Conservation (phyloP, 1,140 invertebrate genomes). For the Drosophila pseudoobscura region DNA sequence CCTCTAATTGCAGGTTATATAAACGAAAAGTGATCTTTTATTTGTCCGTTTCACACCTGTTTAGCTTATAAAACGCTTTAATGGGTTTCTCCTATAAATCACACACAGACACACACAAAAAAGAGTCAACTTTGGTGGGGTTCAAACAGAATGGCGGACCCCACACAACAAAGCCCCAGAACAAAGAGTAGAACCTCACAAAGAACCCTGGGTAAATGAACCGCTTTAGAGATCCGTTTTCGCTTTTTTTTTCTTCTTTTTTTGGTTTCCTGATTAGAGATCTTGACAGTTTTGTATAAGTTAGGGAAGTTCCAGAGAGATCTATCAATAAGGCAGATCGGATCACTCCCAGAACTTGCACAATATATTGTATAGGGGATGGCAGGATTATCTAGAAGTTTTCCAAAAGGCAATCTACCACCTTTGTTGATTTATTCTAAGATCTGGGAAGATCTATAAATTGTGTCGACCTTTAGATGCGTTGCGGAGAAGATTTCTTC, state of each 20-base stretch:
- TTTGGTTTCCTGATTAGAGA: constrained; percentile 24
- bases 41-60: constrained; percentile 46
- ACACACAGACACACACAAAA: not conserved
- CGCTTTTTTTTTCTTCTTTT: not conserved
- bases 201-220: constrained; percentile 33
- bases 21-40: constrained; percentile 42
- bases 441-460: too few relatives aligned
- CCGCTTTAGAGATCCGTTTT: constrained; percentile 25
- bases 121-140: constrained; percentile 28
- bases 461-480: too few relatives aligned
- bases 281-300: constrained; percentile 6
- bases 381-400: too few relatives aligned
- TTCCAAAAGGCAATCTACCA: too few relatives aligned
- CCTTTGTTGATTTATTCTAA: too few relatives aligned
- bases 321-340: not conserved
- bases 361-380: too few relatives aligned
- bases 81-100: constrained; percentile 49
- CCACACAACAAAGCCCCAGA: constrained; percentile 19
- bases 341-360: not conserved
- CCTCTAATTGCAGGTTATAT: constrained; percentile 38
- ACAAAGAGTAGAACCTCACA: constrained; percentile 27
- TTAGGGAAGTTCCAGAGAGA: constrained; percentile 7
- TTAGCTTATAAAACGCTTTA: constrained; percentile 46
- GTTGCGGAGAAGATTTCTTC: not conserved
- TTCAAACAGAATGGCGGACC: constrained; percentile 6